phyloP scores from a whole-genome alignment of 2,888 invertebrate genomes.

The Hypercompe scribonia region DNA sequence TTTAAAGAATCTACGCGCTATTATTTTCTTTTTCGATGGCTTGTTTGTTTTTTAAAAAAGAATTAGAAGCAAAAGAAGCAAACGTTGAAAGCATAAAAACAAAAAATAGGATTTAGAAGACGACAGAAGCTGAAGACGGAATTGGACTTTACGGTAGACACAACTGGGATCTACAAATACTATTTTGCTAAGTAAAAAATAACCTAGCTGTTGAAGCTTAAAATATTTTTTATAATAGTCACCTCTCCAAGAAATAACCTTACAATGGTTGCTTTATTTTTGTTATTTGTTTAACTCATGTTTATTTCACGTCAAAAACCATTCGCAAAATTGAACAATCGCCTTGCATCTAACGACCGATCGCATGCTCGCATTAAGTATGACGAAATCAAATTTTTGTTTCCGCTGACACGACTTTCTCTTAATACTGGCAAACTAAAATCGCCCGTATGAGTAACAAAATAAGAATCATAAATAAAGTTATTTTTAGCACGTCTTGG shows the following conservation, averaged over 20 bases:
- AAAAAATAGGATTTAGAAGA: no score
- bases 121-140: no score
- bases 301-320: background rate
- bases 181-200: background rate
- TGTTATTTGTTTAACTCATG: background rate
- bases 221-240: background rate
- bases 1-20: no score
- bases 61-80: no score
- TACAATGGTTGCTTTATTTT: background rate
- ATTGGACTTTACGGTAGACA: no score
- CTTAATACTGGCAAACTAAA: slow-evolving; percentile 24
- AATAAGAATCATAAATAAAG: slow-evolving; percentile 19
- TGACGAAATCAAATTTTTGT: slow-evolving; percentile 49
- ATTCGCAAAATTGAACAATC: slow-evolving; percentile 14
- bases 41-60: no score
- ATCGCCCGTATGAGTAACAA: background rate
- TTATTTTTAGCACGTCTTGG: slow-evolving; percentile 35
- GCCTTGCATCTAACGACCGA: slow-evolving; percentile 10
- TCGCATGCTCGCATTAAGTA: slow-evolving; percentile 30
- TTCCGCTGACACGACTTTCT: slow-evolving; percentile 49
- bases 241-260: background rate
- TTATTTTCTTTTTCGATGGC: no score
- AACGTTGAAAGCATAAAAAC: no score
- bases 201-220: background rate
- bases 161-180: no score